Conservation (phyloP, 2,797 vertebrate genomes). For the Pangasius macronema region DNA sequence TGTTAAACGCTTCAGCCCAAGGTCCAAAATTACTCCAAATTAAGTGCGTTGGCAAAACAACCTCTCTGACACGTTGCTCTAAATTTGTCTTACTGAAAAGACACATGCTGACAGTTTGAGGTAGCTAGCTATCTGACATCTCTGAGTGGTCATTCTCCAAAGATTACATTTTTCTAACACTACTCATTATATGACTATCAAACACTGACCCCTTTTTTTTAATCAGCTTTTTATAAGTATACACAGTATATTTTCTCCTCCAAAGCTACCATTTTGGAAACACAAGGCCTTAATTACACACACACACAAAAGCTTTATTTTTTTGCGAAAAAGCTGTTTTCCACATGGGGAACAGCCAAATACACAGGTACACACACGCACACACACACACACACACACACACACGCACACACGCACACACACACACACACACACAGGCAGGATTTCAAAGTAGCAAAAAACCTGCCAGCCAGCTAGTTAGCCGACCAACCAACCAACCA, state of each 20-base stretch:
- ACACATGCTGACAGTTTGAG: not conserved
- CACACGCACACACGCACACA: not conserved
- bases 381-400: not conserved
- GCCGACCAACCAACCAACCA: not conserved
- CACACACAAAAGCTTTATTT: too few species aligned
- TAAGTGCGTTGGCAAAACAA: not conserved
- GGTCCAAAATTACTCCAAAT: not conserved
- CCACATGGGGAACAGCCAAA: not conserved
- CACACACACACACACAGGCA: not conserved
- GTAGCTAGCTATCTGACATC: not conserved
- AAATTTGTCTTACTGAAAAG: not conserved
- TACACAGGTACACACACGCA: not conserved
- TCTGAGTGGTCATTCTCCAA: not conserved
- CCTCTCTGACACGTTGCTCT: not conserved
- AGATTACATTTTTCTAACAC: not conserved
- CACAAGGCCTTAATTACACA: not conserved
- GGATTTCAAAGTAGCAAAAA: not conserved
- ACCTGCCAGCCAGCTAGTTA: not conserved
- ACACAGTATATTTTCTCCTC: too few species aligned
- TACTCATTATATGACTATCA: not conserved
- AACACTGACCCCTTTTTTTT: too few species aligned
- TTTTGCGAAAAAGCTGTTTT: too few species aligned
- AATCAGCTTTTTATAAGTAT: too few species aligned
- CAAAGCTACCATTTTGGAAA: not conserved
- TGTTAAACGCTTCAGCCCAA: not conserved